Evolutionary conservation across 2,888 invertebrate genomes (phyloP).

Genomic region (Baccha elongata): DNA sequence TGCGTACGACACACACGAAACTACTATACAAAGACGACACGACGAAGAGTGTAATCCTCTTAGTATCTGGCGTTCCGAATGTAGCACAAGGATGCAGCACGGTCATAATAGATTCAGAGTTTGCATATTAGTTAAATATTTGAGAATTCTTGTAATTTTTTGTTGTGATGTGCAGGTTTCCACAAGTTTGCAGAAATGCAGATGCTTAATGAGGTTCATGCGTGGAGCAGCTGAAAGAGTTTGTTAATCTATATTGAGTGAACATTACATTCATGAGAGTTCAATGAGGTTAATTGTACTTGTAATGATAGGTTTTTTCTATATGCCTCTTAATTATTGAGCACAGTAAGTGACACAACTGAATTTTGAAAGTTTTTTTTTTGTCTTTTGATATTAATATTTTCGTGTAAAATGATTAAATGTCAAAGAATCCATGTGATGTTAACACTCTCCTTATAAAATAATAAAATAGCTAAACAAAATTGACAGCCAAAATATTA

Average conservation of each 20-base stretch:
- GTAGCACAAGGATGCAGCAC: slow-evolving; percentile 64
- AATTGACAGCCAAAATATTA: too few relatives aligned
- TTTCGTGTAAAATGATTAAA: too few relatives aligned
- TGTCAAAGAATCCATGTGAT: too few relatives aligned
- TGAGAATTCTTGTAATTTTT: slow-evolving; percentile 17
- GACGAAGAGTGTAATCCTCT: slow-evolving; percentile 20
- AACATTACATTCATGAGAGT: neutral
- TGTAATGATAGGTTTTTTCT: too few relatives aligned
- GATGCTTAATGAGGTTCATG: slow-evolving; percentile 45
- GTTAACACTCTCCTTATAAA: too few relatives aligned
- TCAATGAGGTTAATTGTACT: neutral
- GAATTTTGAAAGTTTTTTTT: too few relatives aligned
- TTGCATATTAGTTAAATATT: slow-evolving; percentile 64
- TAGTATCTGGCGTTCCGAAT: slow-evolving; percentile 46
- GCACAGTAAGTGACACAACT: too few relatives aligned
- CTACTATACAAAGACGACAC: neutral
- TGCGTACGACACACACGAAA: slow-evolving; percentile 21
- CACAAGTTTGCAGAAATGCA: neutral
- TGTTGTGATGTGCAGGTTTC: neutral
- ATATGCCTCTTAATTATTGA: too few relatives aligned
- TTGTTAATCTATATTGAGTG: neutral
- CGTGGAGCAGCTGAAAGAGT: slow-evolving; percentile 23
- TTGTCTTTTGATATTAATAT: too few relatives aligned
- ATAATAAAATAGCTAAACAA: too few relatives aligned
- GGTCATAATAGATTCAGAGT: slow-evolving; percentile 66